Percentiles rank a stretch among this genome's conserved stretches.
Conservation (phyloP, 2,113 vertebrate genomes). For the Ariopsis seemanni region DNA sequence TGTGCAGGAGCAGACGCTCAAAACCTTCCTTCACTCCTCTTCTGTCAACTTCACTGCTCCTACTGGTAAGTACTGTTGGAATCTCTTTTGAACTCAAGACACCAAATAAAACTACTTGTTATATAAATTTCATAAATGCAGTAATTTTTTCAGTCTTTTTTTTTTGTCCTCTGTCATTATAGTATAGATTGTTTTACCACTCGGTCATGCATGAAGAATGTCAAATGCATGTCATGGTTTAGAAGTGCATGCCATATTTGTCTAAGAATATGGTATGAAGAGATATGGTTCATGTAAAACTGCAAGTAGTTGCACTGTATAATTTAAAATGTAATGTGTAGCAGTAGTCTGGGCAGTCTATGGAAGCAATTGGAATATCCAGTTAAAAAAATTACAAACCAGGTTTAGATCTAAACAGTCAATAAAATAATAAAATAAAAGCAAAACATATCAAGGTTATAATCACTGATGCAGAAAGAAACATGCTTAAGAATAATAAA, state of each 20-base stretch:
- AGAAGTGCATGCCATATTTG: not conserved
- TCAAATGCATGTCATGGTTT: not conserved
- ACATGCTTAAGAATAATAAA: conserved; percentile 72
- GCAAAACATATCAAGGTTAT: not conserved
- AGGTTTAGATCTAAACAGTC: not conserved
- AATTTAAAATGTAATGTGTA: not conserved
- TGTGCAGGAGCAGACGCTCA: conserved; percentile 59
- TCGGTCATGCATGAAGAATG: not conserved
- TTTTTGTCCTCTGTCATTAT: not conserved
- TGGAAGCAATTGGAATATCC: not conserved
- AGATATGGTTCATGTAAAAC: not conserved
- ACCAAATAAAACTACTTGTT: not conserved
- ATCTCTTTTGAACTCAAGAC: conserved; percentile 22
- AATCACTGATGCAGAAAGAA: conserved; percentile 55
- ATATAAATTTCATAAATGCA: not conserved
- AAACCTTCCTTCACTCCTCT: conserved; percentile 62
- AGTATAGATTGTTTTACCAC: not conserved
- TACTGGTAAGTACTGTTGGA: conserved; percentile 71
- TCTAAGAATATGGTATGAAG: not conserved
- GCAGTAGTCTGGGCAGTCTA: not conserved
- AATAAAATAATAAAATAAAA: not conserved
- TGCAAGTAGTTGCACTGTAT: not conserved
- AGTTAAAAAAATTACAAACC: not conserved
- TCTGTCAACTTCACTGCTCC: conserved; percentile 61
- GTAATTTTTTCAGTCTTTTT: conserved; percentile 3